Evolutionary conservation across 2,888 invertebrate genomes (phyloP).

Genomic region (Polymixis lichenea): DNA sequence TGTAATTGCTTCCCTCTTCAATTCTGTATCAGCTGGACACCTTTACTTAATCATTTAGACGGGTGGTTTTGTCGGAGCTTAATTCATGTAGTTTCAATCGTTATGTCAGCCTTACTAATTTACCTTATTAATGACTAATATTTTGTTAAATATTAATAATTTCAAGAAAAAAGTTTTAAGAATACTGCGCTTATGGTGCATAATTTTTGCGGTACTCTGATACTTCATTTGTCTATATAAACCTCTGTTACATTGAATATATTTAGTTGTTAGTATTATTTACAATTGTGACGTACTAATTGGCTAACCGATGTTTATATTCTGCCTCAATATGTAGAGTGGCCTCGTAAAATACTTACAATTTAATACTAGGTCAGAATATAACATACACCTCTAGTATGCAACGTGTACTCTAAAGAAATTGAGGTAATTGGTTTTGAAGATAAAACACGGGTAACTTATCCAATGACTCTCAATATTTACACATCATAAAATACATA

Average conservation of each 20-base stretch:
- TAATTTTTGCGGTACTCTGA: constrained; percentile 65
- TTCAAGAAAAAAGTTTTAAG: constrained; percentile 74
- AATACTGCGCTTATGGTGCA: constrained; percentile 83
- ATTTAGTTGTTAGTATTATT: constrained; percentile 78
- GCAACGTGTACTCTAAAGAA: constrained; percentile 87
- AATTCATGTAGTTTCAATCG: constrained; percentile 68
- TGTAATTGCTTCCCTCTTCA: neutral
- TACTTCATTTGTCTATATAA: constrained; percentile 72
- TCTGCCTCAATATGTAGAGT: constrained; percentile 78
- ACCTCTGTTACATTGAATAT: constrained; percentile 76
- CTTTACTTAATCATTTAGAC: neutral
- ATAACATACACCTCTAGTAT: constrained; percentile 82
- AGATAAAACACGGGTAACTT: constrained; percentile 88
- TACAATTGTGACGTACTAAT: constrained; percentile 82
- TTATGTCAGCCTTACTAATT: constrained; percentile 70
- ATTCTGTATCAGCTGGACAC: neutral
- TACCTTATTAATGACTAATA: constrained; percentile 78
- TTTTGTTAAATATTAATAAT: constrained; percentile 79
- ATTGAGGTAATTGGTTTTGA: constrained; percentile 90
- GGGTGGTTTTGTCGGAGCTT: constrained; percentile 14
- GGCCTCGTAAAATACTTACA: constrained; percentile 81
- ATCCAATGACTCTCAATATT: constrained; percentile 89
- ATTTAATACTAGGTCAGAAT: constrained; percentile 86
- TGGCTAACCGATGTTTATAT: constrained; percentile 78
- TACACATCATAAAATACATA: constrained; percentile 79